Conservation (phyloP, 23 tunicate genomes). For the Clavelina lepadiformis region DNA sequence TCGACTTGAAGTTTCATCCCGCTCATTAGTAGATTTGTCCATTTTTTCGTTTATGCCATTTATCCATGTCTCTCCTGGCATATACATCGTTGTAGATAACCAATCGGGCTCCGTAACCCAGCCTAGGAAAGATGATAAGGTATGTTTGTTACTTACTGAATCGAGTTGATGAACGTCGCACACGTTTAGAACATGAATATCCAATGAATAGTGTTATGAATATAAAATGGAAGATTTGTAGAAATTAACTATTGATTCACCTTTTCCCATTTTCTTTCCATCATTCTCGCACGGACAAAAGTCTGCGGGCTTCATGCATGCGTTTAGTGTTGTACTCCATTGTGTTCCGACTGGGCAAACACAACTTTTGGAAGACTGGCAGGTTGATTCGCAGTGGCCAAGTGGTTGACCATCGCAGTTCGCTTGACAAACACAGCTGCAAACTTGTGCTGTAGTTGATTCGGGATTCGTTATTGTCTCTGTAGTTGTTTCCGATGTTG, state of each 20-base stretch:
- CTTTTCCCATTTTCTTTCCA: slow-evolving; percentile 50
- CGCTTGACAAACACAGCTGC: slow-evolving; percentile 40
- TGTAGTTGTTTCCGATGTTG: no score
- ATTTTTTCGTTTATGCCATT: slow-evolving; percentile 25
- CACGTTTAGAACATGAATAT: no score
- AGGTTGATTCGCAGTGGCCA: slow-evolving; percentile 19
- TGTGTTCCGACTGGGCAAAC: slow-evolving; percentile 35
- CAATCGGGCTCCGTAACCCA: slow-evolving; percentile 36
- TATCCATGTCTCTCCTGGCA: slow-evolving; percentile 53
- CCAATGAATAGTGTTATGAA: no score
- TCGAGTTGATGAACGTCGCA: no score
- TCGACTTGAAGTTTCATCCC: slow-evolving; percentile 36
- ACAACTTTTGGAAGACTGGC: slow-evolving; percentile 11
- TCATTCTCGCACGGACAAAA: slow-evolving; percentile 47
- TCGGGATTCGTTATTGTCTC: no score
- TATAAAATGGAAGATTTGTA: no score
- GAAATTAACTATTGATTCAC: no score
- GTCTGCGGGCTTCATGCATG: slow-evolving; percentile 32
- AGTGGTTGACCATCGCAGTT: slow-evolving; percentile 40
- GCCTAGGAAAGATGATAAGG: slow-evolving; percentile 14
- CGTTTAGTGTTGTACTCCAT: slow-evolving; percentile 20
- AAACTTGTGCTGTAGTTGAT: no score
- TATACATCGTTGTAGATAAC: slow-evolving; percentile 40
- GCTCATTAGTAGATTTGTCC: slow-evolving; percentile 33
- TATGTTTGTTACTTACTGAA: no score